phyloP scores from a whole-genome alignment of 2,888 invertebrate genomes.

The Rhimphoctona megacephalus region DNA sequence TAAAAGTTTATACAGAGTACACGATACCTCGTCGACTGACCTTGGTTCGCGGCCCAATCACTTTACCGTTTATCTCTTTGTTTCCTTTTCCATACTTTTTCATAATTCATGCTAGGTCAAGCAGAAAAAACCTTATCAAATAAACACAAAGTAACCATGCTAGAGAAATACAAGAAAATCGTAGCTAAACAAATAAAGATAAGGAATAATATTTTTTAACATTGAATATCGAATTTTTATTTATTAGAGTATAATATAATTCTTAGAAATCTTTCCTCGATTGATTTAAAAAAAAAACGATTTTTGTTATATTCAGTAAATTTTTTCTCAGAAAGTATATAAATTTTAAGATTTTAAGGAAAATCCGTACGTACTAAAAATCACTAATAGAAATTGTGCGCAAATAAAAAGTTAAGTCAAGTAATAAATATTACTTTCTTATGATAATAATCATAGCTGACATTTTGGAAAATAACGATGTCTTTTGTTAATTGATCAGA shows the following conservation, averaged over 20 bases:
- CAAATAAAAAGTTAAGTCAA: no score
- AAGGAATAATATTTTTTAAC: neutral
- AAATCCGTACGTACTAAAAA: no score
- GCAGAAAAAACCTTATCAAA: neutral
- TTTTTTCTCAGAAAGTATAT: neutral
- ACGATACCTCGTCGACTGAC: neutral
- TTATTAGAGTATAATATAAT: no score
- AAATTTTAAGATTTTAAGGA: no score
- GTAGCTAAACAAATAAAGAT: neutral
- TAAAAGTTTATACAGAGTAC: neutral
- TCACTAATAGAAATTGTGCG: no score
- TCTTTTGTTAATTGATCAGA: no score
- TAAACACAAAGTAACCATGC: neutral
- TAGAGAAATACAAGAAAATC: neutral
- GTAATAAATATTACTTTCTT: no score
- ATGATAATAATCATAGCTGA: no score
- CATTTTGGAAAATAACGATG: no score
- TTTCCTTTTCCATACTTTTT: neutral
- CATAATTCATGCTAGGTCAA: neutral
- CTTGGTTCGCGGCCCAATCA: neutral
- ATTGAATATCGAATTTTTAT: neutral
- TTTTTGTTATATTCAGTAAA: neutral
- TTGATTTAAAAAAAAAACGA: no score
- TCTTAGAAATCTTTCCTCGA: no score
- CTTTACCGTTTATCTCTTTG: slow-evolving; percentile 23